phyloP scores from a whole-genome alignment of 2,113 vertebrate species.

The Pseudorasbora parva region DNA sequence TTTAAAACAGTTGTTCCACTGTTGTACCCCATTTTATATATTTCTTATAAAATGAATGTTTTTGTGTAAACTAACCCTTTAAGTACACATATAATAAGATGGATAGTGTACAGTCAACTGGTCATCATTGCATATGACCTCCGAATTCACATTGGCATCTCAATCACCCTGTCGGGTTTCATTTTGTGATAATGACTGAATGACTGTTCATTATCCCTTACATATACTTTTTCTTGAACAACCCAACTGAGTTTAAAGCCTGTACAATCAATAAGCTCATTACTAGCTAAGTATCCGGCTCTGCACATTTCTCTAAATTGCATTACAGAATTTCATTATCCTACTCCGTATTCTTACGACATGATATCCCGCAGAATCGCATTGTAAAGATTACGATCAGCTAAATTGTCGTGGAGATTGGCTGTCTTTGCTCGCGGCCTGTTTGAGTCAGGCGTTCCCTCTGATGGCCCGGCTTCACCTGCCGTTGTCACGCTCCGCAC shows the following conservation, averaged over 20 bases:
- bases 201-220: neutral
- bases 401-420: conserved; percentile 29
- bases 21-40: too few species aligned
- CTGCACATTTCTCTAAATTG: conserved; percentile 39
- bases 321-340: conserved; percentile 43
- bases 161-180: neutral
- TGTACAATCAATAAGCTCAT: conserved; percentile 30
- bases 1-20: too few species aligned
- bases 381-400: conserved; percentile 38
- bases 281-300: conserved; percentile 7
- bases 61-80: too few species aligned
- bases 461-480: conserved; percentile 34
- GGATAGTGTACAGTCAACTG: neutral
- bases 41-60: too few species aligned
- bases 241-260: neutral
- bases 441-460: conserved; percentile 22
- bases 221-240: neutral
- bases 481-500: conserved; percentile 34
- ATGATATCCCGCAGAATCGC: conserved; percentile 26
- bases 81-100: neutral
- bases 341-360: conserved; percentile 15
- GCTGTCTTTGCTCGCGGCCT: conserved; percentile 6
- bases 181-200: conserved; percentile 14
- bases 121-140: neutral
- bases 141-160: neutral